Percentiles rank a stretch among this genome's conserved stretches.
These are phyloP conservation scores for Microctenopoma stevenorrisi DNA, from an alignment of 2,797 vertebrate genomes.

Conservation along the genomic window DNA sequence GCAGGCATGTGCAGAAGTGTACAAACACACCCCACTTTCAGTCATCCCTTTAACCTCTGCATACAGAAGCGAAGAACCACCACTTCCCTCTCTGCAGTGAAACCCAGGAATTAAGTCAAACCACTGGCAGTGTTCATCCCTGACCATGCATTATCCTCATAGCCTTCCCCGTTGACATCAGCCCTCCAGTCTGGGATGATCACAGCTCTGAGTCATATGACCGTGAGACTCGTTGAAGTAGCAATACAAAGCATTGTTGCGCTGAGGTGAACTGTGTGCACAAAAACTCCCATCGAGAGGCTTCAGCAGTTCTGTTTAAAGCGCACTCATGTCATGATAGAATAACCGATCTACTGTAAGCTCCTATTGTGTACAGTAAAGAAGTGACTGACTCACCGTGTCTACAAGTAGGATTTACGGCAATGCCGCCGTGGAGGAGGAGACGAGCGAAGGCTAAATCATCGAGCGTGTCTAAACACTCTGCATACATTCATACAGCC, in stretches of 20 bases:
- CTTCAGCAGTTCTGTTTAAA: conserved; percentile 60
- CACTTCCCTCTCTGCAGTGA: conserved; percentile 65
- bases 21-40: conserved; percentile 53
- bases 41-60: conserved; percentile 51
- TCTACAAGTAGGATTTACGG: conserved; percentile 62
- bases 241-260: conserved; percentile 24
- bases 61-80: conserved; percentile 74
- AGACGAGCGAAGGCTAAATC: conserved; percentile 62
- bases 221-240: conserved; percentile 53
- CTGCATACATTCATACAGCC: conserved; percentile 51
- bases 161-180: conserved; percentile 65
- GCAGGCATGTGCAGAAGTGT: conserved; percentile 45
- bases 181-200: conserved; percentile 68
- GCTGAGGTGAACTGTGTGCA: conserved; percentile 23
- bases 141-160: conserved; percentile 65
- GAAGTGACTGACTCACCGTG: conserved; percentile 67
- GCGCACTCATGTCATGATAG: conserved; percentile 76
- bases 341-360: conserved; percentile 65
- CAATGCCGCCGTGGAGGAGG: conserved; percentile 69
- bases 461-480: conserved; percentile 69
- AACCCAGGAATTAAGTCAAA: conserved; percentile 72
- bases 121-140: conserved; percentile 64
- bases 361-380: conserved; percentile 71
- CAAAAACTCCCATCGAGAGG: not conserved
- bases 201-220: conserved; percentile 63